Base-by-base conservation (phyloP, 2,113 vertebrate genomes). In the Microcebus jonahi region DNA sequence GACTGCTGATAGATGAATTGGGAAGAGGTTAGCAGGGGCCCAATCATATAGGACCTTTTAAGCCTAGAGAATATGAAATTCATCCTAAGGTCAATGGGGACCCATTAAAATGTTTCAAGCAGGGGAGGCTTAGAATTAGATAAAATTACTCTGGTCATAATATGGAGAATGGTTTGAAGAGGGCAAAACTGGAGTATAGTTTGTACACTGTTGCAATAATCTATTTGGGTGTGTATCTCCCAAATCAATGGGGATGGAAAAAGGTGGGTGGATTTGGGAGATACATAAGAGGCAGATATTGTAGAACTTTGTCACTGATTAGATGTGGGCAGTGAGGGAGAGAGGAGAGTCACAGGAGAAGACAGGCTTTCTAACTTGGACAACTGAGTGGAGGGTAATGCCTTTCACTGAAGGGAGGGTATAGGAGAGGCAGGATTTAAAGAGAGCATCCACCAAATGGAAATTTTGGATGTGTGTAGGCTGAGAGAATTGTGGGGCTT, bases 51-150 rank as follows among this genome's bases (percentile, higher is more conserved):
- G 55, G 18, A 91, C 36, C 6, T 88, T 95, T 57, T 84, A 88
- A 75, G 7, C 39, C 13, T 36, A 83, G 87, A 36, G 61, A 70
- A 88, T 88, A 42, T 70, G 61, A 83, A 81, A 88, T 90, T 76
- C 68, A 77, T 81, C 18, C 31, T 70, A 87, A 88, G 27, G 15
- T 31, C 59, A 83, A n/a, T 20, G 5, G 45, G 15, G 42, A 83
- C 61, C 10, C 55, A 88, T 94, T 61, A 73, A 77, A 82, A 88
- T 36, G 25, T 88, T 91, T 82, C 71, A 94, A 88, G 53, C 36
- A 88, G 73, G 63, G 13, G 34, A 76, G 67, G 27, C 70, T 91
- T 91, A 75, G 23, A 92, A 67, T 91, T 48, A 91, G 27, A 50
- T 65, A 57, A 50, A 84, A 73, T 83, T 71, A 67, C 65, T 95